Base-by-base conservation (phyloP, 2,888 invertebrate genomes). In the Protonemura montana region DNA sequence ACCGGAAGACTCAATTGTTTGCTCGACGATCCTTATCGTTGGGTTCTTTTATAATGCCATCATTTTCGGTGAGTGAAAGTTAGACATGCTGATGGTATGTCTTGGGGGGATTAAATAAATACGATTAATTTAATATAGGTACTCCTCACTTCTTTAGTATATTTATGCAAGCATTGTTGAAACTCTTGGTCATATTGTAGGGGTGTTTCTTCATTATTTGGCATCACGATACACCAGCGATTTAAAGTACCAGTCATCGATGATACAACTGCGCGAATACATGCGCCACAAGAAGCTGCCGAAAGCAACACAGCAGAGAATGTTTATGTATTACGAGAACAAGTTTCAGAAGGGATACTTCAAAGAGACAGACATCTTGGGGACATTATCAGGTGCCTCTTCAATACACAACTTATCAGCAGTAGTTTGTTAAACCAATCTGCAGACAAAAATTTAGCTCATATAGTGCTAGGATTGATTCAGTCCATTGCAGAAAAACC, bases 221-320 rank as follows among this genome's bases (percentile, higher is more conserved):
- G 10, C 82, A 21, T 28, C 82, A n/a, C 30, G 26, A 30, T 28
- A 82, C 30, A 25, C 82, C 0, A 90, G 92, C 0, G 89, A 91
- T 87, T 89, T 89, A 0, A 93, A 92, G 88, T 93, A 92, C 89
- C 90, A 92, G 82, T 93, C 93, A 88, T 92, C 94, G 88, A 92
- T 93, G 89, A 91, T 92, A 82, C 93, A 94, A 89, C 89, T 92
- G 13, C 91, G 93, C 89, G 93, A 93, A 88, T 94, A 94, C 89
- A 94, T 94, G 92, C 90, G 91, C 13, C 92, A 93, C 87, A 93
- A 93, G 89, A 93, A 93, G 88, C 91, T 94, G 30, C 93, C 94
- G 0, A 89, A 90, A n/a, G 89, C 91, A 29, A 90, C 94, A 87
- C 92, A 92, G 89, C 91, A 91, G 35, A 92, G 93, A n/a, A 91